Conservation (phyloP, 2,797 vertebrate species). For the Heliangelus exortis region DNA sequence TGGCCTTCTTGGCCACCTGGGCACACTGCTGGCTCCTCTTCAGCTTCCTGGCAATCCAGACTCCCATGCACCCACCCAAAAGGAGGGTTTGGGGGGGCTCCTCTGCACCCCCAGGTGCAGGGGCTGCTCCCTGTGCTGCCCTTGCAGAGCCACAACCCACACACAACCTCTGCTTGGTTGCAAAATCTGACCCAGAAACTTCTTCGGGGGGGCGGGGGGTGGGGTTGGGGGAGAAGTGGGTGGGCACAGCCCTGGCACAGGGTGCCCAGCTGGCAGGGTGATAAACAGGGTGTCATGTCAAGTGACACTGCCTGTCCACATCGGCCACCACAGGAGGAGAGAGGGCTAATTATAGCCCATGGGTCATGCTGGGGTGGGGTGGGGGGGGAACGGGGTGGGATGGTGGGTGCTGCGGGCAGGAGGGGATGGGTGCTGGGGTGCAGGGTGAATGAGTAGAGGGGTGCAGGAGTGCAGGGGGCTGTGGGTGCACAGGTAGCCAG, state of each 20-base stretch:
- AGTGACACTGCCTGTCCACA: background rate
- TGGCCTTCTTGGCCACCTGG: no score
- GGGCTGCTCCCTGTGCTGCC: rapidly evolving
- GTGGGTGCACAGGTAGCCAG: rapidly evolving
- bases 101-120: background rate
- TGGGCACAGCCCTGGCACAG: background rate
- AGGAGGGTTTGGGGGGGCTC: background rate
- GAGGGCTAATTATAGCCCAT: constrained; percentile 47
- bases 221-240: background rate
- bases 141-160: rapidly evolving
- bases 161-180: background rate
- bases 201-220: background rate
- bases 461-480: rapidly evolving
- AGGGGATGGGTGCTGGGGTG: background rate
- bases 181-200: background rate
- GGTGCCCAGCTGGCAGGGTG: background rate
- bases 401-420: background rate
- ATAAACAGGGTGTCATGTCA: constrained; percentile 73
- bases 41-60: no score
- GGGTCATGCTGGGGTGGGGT: background rate
- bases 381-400: rapidly evolving
- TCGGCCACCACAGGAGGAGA: background rate
- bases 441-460: background rate
- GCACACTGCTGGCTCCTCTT: no score
- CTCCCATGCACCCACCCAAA: background rate